phyloP scores from a whole-genome alignment of 2,113 vertebrate species.

The Paracanthobrama guichenoti region DNA sequence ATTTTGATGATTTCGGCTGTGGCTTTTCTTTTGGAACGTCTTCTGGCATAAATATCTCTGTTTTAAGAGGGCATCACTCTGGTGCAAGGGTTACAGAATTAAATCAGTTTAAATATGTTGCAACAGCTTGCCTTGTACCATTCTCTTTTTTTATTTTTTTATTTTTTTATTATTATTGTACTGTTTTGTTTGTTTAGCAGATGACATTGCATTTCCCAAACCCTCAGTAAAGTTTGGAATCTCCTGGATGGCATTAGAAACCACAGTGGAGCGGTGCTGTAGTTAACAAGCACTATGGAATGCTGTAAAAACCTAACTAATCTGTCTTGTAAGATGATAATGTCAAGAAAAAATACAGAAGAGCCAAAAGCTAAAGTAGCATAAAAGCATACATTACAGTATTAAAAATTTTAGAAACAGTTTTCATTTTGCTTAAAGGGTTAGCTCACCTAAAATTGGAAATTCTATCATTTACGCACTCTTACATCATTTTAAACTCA shows the following conservation, averaged over 20 bases:
- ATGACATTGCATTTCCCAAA: slow-evolving; percentile 16
- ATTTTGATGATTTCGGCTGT: slow-evolving; percentile 19
- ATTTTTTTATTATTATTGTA: too few relatives aligned
- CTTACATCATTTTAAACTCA: neutral
- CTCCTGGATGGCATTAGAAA: slow-evolving; percentile 36
- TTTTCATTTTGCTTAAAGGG: neutral
- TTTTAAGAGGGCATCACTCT: neutral
- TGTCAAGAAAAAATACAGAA: slow-evolving; percentile 18
- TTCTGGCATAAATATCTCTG: neutral
- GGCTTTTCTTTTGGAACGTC: slow-evolving; percentile 15
- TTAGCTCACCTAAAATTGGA: neutral
- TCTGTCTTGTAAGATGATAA: slow-evolving; percentile 24
- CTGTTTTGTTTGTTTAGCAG: slow-evolving; percentile 32
- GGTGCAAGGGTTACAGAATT: neutral
- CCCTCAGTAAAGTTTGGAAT: slow-evolving; percentile 27
- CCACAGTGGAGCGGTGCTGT: slow-evolving; percentile 8
- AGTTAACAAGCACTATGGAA: slow-evolving; percentile 41
- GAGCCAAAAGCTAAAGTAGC: neutral
- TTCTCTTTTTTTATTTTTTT: slow-evolving; percentile 1
- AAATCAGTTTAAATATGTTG: neutral
- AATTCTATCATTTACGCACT: neutral
- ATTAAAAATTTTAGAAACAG: neutral
- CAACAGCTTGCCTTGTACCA: neutral
- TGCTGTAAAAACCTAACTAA: slow-evolving; percentile 10
- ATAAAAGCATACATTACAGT: neutral